phyloP scores from a whole-genome alignment of 2,113 vertebrate genomes.

The Crotophaga sulcirostris region DNA sequence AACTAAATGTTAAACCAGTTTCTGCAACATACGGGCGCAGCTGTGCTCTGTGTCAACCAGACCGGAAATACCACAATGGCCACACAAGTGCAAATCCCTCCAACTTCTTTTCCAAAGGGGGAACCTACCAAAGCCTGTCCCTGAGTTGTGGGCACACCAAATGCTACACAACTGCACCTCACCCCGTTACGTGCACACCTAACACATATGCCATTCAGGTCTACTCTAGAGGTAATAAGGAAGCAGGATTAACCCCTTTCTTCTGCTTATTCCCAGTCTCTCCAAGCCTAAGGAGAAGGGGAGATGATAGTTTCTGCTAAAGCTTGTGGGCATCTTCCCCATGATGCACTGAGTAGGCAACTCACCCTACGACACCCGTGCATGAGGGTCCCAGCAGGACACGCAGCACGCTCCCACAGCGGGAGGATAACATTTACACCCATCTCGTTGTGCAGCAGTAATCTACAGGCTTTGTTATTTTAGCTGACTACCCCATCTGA shows the following conservation, averaged over 20 bases:
- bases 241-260: neutral
- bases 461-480: neutral
- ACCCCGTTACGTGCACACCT: rapidly evolving
- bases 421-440: no score
- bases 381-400: neutral
- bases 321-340: neutral
- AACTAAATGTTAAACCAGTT: no score
- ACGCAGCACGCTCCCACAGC: neutral
- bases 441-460: neutral
- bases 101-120: neutral
- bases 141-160: rapidly evolving
- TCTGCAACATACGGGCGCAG: rapidly evolving
- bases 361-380: rapidly evolving
- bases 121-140: neutral
- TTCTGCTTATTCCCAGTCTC: neutral
- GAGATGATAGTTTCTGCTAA: neutral
- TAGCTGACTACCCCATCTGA: neutral
- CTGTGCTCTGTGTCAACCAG: neutral
- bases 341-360: rapidly evolving
- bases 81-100: neutral
- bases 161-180: neutral
- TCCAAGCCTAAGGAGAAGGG: neutral
- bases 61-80: neutral
- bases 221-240: neutral
- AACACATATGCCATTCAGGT: rapidly evolving